These are phyloP conservation scores for Salticus scenicus DNA, from an alignment of 2,888 invertebrate genomes.

Conservation along the genomic window DNA sequence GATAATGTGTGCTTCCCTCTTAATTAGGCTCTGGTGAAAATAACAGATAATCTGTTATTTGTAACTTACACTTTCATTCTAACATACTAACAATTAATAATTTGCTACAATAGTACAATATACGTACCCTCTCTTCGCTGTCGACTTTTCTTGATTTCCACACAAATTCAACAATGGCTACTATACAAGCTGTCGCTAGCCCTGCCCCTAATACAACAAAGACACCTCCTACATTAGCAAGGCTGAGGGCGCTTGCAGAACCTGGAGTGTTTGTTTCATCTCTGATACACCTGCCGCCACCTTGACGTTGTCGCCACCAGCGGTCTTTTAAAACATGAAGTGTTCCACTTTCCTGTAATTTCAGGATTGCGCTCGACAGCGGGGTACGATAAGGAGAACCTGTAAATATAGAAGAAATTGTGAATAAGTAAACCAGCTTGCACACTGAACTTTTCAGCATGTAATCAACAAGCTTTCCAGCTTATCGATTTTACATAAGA, in stretches of 20 bases:
- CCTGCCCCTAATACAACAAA: slow-evolving; percentile 96
- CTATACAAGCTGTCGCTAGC: slow-evolving; percentile 92
- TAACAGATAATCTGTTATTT: too few relatives aligned
- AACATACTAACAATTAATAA: too few relatives aligned
- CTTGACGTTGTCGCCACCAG: slow-evolving; percentile 98
- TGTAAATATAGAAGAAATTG: too few relatives aligned
- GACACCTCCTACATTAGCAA: slow-evolving; percentile 96
- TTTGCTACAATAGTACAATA: too few relatives aligned
- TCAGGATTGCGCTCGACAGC: slow-evolving; percentile 94
- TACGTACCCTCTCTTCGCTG: slow-evolving; percentile 89
- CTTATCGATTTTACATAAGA: too few relatives aligned
- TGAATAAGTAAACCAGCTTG: too few relatives aligned
- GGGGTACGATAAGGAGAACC: slow-evolving; percentile 95
- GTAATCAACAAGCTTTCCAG: too few relatives aligned
- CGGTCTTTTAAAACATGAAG: slow-evolving; percentile 83
- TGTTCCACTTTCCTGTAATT: slow-evolving; percentile 95
- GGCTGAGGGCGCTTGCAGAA: slow-evolving; percentile 81
- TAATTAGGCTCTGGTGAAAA: too few relatives aligned
- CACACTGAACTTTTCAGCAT: too few relatives aligned
- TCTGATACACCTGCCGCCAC: slow-evolving; percentile 80
- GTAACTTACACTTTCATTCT: too few relatives aligned
- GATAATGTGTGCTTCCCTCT: too few relatives aligned
- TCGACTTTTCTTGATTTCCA: slow-evolving; percentile 96
- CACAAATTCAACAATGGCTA: slow-evolving; percentile 95
- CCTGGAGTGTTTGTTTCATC: slow-evolving; percentile 71